These are phyloP conservation scores for Avahi laniger DNA, from an alignment of 2,797 vertebrate species.

Conservation along the genomic window DNA sequence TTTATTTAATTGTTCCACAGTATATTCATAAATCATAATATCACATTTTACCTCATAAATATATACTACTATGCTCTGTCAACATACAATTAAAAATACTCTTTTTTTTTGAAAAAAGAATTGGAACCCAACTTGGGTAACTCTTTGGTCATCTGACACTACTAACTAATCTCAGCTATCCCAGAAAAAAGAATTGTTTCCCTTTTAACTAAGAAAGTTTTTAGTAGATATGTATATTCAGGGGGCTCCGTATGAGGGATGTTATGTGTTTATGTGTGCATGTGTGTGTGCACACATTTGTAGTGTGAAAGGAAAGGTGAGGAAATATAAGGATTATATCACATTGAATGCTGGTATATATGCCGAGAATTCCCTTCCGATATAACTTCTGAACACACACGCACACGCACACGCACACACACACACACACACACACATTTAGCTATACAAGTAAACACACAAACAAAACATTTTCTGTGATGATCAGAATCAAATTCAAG, in stretches of 20 bases:
- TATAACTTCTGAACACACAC: neutral
- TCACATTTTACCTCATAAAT: neutral
- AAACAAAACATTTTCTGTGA: neutral
- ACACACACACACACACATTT: neutral
- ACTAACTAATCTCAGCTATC: neutral
- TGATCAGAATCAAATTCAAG: neutral
- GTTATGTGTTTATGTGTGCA: neutral
- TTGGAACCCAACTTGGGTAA: neutral
- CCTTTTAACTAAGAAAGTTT: neutral
- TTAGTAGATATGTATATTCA: neutral
- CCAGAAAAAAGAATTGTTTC: neutral
- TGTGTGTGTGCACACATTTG: accelerated
- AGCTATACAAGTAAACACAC: neutral
- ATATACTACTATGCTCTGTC: neutral
- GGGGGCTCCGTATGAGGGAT: neutral
- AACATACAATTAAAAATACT: neutral
- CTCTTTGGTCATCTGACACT: neutral
- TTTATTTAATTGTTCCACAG: neutral
- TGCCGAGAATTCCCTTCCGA: neutral
- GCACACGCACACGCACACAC: too few species aligned
- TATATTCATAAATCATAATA: neutral
- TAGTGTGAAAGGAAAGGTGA: neutral
- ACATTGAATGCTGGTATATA: neutral
- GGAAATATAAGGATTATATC: neutral
- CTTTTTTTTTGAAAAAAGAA: neutral